phyloP scores from a whole-genome alignment of 2,888 invertebrate species.

The Napeogenes inachia region DNA sequence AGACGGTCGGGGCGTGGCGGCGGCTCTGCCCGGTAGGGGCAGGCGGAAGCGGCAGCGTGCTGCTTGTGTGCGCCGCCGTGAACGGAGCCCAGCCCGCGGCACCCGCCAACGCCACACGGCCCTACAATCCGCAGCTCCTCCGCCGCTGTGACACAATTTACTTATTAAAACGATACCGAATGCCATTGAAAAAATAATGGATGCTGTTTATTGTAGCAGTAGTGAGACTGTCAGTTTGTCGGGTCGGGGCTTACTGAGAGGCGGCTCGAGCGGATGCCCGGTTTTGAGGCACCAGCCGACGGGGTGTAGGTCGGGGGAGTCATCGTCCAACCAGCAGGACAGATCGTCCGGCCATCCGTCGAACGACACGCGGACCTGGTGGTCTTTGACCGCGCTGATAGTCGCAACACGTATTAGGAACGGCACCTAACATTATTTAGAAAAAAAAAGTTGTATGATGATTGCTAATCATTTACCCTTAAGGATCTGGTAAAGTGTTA shows the following conservation, averaged over 20 bases:
- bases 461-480: background rate
- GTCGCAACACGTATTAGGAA: constrained; percentile 91
- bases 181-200: background rate
- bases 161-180: background rate
- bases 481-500: background rate
- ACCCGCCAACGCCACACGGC: constrained; percentile 90
- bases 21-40: constrained; percentile 80
- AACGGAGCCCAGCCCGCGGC: constrained; percentile 92
- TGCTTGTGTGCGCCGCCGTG: constrained; percentile 85
- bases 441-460: background rate
- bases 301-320: constrained; percentile 93
- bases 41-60: constrained; percentile 84
- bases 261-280: constrained; percentile 90
- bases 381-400: constrained; percentile 85
- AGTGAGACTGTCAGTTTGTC: too few relatives aligned
- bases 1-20: constrained; percentile 46
- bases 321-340: constrained; percentile 93
- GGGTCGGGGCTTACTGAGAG: constrained; percentile 80
- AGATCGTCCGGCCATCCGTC: constrained; percentile 93
- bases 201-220: too few relatives aligned
- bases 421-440: constrained; percentile 71
- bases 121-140: constrained; percentile 79
- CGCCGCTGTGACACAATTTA: constrained; percentile 66
- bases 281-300: constrained; percentile 94
- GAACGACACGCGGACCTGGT: constrained; percentile 87